Percentiles rank a stretch among this genome's conserved stretches.
Conservation (phyloP, 1,140 invertebrate species). For the Potamilus streckersoni region DNA sequence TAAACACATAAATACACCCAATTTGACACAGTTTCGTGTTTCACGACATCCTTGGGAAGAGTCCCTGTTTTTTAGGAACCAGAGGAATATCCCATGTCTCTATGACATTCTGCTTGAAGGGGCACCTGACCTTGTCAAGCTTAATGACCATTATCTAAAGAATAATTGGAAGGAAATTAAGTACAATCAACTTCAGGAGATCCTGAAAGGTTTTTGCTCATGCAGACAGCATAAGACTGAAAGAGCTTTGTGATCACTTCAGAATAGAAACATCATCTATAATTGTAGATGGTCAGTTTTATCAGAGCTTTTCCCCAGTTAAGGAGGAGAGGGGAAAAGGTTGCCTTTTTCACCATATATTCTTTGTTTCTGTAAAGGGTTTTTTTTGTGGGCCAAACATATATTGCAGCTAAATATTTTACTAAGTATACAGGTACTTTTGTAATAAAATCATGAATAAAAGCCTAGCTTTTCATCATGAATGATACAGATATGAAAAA, state of each 20-base stretch:
- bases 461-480: too few species aligned
- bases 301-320: too few species aligned
- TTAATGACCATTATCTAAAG: conserved; percentile 59
- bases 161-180: conserved; percentile 43
- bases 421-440: too few species aligned
- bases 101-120: conserved; percentile 52
- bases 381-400: too few species aligned
- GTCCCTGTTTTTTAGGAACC: conserved; percentile 45
- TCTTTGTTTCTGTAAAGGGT: too few species aligned
- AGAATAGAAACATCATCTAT: too few species aligned
- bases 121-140: conserved; percentile 45
- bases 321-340: too few species aligned
- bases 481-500: too few species aligned
- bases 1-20: conserved; percentile 48
- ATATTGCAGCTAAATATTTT: too few species aligned
- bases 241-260: conserved; percentile 43
- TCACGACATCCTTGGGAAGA: conserved; percentile 59
- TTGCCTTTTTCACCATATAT: too few species aligned
- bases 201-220: conserved; percentile 56
- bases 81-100: conserved; percentile 52
- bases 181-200: conserved; percentile 49
- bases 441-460: too few species aligned
- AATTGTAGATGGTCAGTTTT: too few species aligned
- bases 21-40: conserved; percentile 48
- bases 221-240: conserved; percentile 56